phyloP scores from a whole-genome alignment of 2,113 vertebrate genomes.

The Tamias sibiricus region DNA sequence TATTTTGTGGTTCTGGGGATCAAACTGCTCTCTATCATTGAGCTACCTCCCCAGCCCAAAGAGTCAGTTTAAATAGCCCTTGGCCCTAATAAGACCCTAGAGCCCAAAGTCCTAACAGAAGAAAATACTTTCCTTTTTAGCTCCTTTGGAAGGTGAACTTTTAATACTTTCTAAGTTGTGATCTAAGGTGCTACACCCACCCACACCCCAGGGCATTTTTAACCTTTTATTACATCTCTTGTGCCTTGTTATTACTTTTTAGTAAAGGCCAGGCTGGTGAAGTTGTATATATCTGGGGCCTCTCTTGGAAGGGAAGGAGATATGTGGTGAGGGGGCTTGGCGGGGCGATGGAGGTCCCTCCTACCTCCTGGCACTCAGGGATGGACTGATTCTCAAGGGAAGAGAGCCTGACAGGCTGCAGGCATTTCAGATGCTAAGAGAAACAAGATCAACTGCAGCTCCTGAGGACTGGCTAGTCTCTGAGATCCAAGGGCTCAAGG shows the following conservation, averaged over 20 bases:
- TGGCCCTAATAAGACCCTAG: neutral
- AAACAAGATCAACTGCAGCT: neutral
- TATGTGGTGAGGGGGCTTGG: neutral
- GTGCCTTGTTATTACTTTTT: neutral
- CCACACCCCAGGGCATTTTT: conserved; percentile 10
- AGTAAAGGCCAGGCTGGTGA: neutral
- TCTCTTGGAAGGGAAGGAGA: neutral
- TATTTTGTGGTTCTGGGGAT: neutral
- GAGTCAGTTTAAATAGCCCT: neutral
- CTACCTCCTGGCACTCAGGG: neutral
- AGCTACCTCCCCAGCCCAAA: neutral
- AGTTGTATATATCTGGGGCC: neutral
- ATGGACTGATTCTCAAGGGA: neutral
- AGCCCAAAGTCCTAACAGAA: neutral
- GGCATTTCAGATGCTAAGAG: neutral
- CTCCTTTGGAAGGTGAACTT: conserved; percentile 37
- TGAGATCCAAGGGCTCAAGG: neutral
- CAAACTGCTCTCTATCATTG: neutral
- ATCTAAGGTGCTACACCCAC: conserved; percentile 26
- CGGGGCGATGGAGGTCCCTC: neutral
- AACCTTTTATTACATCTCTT: conserved; percentile 1
- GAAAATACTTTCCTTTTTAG: neutral
- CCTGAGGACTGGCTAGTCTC: neutral
- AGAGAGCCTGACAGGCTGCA: neutral
- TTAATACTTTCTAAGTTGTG: conserved; percentile 34